Evolutionary conservation across 2,888 invertebrate species (phyloP).

Genomic region (Rotaria sp.): DNA sequence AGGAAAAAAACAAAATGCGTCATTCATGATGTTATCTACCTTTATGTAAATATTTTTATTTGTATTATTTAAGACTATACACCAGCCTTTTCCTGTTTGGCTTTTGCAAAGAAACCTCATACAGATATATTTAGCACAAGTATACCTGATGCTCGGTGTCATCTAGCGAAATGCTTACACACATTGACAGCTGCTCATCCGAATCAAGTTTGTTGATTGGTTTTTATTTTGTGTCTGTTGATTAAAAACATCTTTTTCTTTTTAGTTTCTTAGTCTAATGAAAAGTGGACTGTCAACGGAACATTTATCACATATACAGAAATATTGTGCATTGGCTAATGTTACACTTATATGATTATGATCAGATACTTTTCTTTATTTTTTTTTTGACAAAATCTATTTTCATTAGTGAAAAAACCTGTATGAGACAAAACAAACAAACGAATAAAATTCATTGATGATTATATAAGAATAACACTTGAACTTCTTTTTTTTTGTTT

Average conservation of each 20-base stretch:
- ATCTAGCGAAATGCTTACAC: conserved; percentile 19
- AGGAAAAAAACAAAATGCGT: background rate
- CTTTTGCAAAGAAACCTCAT: conserved; percentile 17
- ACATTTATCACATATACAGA: background rate
- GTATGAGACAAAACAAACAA: background rate
- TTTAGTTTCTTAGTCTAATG: background rate
- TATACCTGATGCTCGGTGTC: background rate
- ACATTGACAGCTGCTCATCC: conserved; percentile 7
- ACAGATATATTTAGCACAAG: background rate
- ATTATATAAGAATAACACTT: background rate
- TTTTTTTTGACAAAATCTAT: background rate
- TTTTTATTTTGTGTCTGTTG: too few species aligned
- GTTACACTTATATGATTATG: background rate
- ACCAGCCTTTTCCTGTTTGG: conserved; percentile 3
- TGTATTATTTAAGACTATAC: conserved; percentile 13
- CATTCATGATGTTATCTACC: background rate
- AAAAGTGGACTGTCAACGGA: background rate
- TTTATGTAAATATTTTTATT: background rate
- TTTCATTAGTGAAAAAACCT: background rate
- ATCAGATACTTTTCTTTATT: conserved; percentile 9
- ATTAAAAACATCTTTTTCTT: background rate
- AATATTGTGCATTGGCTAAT: background rate
- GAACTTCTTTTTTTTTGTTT: background rate
- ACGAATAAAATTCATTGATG: background rate
- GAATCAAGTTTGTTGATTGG: background rate